These are phyloP conservation scores for Drosophila engyochracea DNA, from an alignment of 2,888 invertebrate species.

Conservation along the genomic window DNA sequence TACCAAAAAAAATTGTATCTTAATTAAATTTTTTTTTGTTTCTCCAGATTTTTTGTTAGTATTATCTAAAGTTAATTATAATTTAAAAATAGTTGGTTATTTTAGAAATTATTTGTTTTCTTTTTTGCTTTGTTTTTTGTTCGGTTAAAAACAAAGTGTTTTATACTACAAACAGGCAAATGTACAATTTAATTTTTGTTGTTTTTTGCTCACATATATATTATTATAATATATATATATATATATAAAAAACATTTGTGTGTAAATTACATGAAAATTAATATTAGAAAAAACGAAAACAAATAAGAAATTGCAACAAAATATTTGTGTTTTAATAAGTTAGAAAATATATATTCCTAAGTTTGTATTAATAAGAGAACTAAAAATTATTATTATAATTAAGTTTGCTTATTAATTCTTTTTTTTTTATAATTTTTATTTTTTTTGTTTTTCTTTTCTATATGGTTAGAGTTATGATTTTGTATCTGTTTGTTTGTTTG, in stretches of 20 bases:
- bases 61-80: constrained; percentile 48
- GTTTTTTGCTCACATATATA: constrained; percentile 26
- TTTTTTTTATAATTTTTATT: constrained; percentile 5
- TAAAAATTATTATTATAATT: constrained; percentile 38
- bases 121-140: constrained; percentile 32
- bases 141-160: constrained; percentile 23
- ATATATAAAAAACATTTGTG: constrained; percentile 40
- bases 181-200: constrained; percentile 57
- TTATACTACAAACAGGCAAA: constrained; percentile 46
- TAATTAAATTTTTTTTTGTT: constrained; percentile 21
- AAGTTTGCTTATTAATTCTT: constrained; percentile 23
- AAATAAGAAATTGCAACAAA: constrained; percentile 50
- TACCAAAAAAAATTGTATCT: constrained; percentile 8
- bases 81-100: constrained; percentile 45
- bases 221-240: constrained; percentile 53
- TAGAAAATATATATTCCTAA: constrained; percentile 35
- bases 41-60: constrained; percentile 51
- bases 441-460: constrained; percentile 21
- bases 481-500: constrained; percentile 43
- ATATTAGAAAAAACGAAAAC: constrained; percentile 25
- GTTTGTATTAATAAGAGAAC: constrained; percentile 36
- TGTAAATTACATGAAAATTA: constrained; percentile 26
- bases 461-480: constrained; percentile 49
- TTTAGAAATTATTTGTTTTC: constrained; percentile 16
- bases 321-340: constrained; percentile 31